These are phyloP conservation scores for Blastobasis adustella DNA, from an alignment of 2,888 invertebrate genomes.

Conservation along the genomic window DNA sequence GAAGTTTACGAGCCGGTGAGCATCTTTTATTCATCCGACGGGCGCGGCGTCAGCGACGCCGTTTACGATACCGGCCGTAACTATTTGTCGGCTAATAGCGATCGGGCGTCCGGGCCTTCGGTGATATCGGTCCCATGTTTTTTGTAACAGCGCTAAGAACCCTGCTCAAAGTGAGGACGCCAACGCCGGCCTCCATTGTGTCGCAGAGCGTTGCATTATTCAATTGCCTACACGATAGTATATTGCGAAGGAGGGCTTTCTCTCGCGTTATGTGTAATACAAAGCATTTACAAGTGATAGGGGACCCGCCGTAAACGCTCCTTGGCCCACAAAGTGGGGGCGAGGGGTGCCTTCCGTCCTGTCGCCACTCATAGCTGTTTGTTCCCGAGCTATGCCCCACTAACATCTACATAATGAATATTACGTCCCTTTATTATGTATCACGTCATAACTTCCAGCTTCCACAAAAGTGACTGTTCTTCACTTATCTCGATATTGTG, in stretches of 20 bases:
- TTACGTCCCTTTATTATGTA: conserved; percentile 20
- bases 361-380: conserved; percentile 12
- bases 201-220: conserved; percentile 38
- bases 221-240: conserved; percentile 36
- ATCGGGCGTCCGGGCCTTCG: neutral
- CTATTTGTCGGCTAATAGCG: neutral
- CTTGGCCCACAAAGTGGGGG: conserved; percentile 25
- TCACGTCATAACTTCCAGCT: conserved; percentile 8
- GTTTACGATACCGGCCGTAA: neutral
- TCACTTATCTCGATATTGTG: conserved; percentile 3
- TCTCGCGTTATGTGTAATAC: conserved; percentile 27
- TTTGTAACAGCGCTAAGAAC: conserved; percentile 26
- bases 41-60: too few relatives aligned
- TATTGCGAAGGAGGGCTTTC: conserved; percentile 21
- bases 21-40: too few relatives aligned
- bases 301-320: conserved; percentile 29
- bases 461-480: neutral
- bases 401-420: conserved; percentile 29
- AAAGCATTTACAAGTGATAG: conserved; percentile 43
- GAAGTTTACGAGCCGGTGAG: neutral
- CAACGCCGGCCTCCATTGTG: conserved; percentile 26
- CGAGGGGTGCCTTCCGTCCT: conserved; percentile 15
- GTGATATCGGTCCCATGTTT: conserved; percentile 22
- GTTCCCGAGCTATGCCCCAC: conserved; percentile 20
- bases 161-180: conserved; percentile 26